phyloP scores from a whole-genome alignment of 1,140 invertebrate species.

The Pseudomyrmex concolor region DNA sequence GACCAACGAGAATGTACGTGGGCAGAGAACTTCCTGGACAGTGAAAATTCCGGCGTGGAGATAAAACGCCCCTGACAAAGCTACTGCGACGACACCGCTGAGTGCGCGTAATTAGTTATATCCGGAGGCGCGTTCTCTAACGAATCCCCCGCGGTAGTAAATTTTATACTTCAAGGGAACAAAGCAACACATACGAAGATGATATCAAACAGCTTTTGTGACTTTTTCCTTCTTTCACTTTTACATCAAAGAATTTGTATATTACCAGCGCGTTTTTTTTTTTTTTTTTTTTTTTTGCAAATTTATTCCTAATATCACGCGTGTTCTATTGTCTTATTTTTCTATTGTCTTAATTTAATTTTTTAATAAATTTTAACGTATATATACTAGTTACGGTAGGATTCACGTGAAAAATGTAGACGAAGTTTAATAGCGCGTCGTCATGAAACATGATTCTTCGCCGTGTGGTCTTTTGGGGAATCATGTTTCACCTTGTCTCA shows the following conservation, averaged over 20 bases:
- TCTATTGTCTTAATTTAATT: background rate
- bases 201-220: conserved; percentile 73
- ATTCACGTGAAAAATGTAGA: background rate
- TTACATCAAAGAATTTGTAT: conserved; percentile 70
- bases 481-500: background rate
- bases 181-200: conserved; percentile 64
- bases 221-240: conserved; percentile 55
- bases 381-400: background rate
- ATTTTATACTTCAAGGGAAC: conserved; percentile 71
- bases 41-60: conserved; percentile 64
- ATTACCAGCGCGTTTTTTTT: conserved; percentile 35
- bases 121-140: conserved; percentile 63
- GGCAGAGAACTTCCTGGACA: conserved; percentile 53
- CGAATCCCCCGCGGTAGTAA: conserved; percentile 68
- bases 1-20: conserved; percentile 32
- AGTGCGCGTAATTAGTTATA: conserved; percentile 75
- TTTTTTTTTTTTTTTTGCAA: background rate
- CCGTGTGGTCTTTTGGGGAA: conserved; percentile 1
- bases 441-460: background rate
- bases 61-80: conserved; percentile 71
- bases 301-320: conserved; percentile 48
- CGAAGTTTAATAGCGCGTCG: background rate
- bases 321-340: background rate
- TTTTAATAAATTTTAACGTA: background rate
- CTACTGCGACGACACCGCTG: conserved; percentile 65